Conservation (phyloP, 2,888 invertebrate genomes). For the Apomyelois bistriatella region DNA sequence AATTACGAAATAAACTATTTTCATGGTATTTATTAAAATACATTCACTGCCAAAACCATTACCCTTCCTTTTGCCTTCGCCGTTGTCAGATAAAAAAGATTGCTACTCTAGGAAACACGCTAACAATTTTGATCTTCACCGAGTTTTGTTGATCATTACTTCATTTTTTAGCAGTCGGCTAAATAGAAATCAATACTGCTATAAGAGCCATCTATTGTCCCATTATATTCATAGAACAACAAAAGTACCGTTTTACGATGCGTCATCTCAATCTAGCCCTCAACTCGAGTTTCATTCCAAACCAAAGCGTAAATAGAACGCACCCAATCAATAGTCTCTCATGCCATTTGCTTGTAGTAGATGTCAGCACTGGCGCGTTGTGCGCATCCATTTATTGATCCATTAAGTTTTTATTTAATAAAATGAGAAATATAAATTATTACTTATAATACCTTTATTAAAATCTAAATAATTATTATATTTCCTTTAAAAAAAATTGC, state of each 20-base stretch:
- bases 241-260: slow-evolving; percentile 35
- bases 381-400: slow-evolving; percentile 29
- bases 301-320: slow-evolving; percentile 51
- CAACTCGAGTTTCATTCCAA: slow-evolving; percentile 26
- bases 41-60: too few species aligned
- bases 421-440: background rate
- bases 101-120: too few species aligned
- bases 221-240: slow-evolving; percentile 35
- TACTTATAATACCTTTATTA: background rate
- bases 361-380: slow-evolving; percentile 48
- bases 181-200: background rate
- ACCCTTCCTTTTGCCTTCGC: too few species aligned
- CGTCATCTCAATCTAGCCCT: slow-evolving; percentile 32
- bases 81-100: too few species aligned
- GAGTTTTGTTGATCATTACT: background rate
- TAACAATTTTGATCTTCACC: too few species aligned
- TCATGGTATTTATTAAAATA: too few species aligned
- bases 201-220: slow-evolving; percentile 53
- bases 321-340: slow-evolving; percentile 54
- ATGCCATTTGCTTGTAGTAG: slow-evolving; percentile 33
- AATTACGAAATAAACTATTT: too few species aligned
- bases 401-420: slow-evolving; percentile 1
- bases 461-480: background rate
- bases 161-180: background rate
- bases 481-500: background rate